phyloP scores from a whole-genome alignment of 2,888 invertebrate genomes.

The Apodemia zela region DNA sequence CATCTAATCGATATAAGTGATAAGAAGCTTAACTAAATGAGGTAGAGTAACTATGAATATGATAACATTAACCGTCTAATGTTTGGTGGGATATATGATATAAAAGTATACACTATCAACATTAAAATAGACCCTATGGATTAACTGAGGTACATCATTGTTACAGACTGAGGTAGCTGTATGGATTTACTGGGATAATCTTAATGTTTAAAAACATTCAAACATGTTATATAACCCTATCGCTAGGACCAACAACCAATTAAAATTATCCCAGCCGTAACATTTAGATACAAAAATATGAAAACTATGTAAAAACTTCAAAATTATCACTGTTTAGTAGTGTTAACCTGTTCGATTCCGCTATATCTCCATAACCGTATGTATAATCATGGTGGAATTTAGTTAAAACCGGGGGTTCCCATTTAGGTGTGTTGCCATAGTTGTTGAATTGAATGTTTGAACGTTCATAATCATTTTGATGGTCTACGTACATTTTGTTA shows the following conservation, averaged over 20 bases:
- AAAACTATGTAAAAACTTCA: slow-evolving; percentile 36
- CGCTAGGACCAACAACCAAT: slow-evolving; percentile 19
- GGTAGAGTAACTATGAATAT: slow-evolving; percentile 74
- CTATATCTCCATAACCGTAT: slow-evolving; percentile 40
- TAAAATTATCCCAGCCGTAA: slow-evolving; percentile 14
- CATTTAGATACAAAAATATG: slow-evolving; percentile 28
- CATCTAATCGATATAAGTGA: slow-evolving; percentile 32
- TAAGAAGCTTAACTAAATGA: slow-evolving; percentile 62
- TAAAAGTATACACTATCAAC: slow-evolving; percentile 58
- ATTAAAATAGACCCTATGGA: slow-evolving; percentile 69
- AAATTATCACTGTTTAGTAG: slow-evolving; percentile 53
- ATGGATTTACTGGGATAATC: slow-evolving; percentile 22
- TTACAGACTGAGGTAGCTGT: slow-evolving; percentile 67
- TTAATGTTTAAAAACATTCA: slow-evolving; percentile 18
- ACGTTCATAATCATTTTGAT: slow-evolving; percentile 3
- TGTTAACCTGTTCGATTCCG: slow-evolving; percentile 40
- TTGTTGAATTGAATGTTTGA: slow-evolving; percentile 23
- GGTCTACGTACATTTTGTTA: slow-evolving; percentile 7
- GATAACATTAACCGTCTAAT: slow-evolving; percentile 62
- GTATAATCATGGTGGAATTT: slow-evolving; percentile 43
- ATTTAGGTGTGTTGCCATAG: slow-evolving; percentile 31
- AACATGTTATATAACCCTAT: slow-evolving; percentile 25
- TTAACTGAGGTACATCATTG: slow-evolving; percentile 70
- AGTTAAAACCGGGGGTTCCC: slow-evolving; percentile 51
- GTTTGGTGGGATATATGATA: slow-evolving; percentile 75